Evolutionary conservation across 2,113 vertebrate species (phyloP).

Genomic region (Ailurus styani): DNA sequence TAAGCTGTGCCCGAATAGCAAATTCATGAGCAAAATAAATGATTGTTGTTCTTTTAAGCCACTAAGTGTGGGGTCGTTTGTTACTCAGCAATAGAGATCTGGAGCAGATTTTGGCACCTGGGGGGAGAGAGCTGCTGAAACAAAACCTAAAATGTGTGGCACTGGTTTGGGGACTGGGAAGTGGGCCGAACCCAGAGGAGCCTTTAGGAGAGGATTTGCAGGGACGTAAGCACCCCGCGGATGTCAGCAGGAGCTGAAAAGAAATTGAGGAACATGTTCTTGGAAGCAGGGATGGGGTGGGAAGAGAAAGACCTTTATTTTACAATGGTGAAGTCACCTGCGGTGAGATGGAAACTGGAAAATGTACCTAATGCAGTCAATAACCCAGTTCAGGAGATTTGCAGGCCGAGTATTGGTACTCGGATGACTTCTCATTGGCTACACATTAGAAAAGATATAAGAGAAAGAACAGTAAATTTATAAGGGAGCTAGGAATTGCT

Average conservation of each 20-base stretch:
- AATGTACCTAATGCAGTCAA: background rate
- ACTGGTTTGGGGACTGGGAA: background rate
- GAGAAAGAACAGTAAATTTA: background rate
- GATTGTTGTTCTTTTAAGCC: background rate
- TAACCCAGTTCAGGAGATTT: background rate
- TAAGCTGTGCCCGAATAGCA: background rate
- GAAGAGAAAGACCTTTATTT: background rate
- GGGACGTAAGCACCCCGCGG: background rate
- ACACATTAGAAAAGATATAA: background rate
- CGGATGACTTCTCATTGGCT: background rate
- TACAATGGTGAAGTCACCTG: background rate
- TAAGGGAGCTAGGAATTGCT: conserved; percentile 11
- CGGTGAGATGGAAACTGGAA: background rate
- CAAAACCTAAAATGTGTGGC: background rate
- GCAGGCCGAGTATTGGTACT: background rate
- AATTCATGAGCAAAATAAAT: background rate
- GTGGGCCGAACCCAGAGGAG: background rate
- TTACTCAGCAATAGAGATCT: background rate
- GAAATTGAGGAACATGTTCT: background rate
- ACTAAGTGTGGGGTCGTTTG: background rate
- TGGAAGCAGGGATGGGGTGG: background rate
- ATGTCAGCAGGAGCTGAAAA: background rate
- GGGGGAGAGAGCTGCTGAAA: background rate
- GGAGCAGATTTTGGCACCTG: background rate
- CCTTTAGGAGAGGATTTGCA: background rate